Evolutionary conservation across 1,140 invertebrate genomes (phyloP), one percentile per base, ranked within the genome.

Genomic region (Aleiodes sp.): DNA sequence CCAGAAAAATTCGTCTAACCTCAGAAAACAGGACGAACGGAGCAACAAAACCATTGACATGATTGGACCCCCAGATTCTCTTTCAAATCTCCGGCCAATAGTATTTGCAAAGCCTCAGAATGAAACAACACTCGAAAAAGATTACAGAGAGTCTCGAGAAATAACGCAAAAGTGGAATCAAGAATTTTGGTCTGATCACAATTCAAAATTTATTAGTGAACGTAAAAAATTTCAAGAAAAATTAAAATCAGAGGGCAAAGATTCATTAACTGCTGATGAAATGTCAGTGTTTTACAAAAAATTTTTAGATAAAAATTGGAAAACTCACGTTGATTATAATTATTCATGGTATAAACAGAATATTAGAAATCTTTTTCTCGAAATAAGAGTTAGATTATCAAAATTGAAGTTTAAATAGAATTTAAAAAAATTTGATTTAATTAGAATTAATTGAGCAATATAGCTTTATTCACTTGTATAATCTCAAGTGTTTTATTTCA

Each of bases 221-320:
- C 84, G 90, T 74, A 89, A 90, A 69, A 84, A 88, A 73, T 94
- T 89, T 90, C 57, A 89, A 88, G 62, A 83, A 85, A 75, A 86
- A 87, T 78, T 80, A 82, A 86, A 87, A 76, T 35, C 70, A 39
- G 59, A 80, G 80, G 87, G 80, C 83, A 88, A 82, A 71, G 81
- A 77, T 79, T 80, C 88, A 21, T 72, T 93, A 4, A 89, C 90
- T 16, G 89, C 93, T 0, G 94, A 95, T 83, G 91, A 95, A 84
- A 93, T 96, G 91, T 94, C 94, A 74, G 88, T 91, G 19, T 96
- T 95, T 84, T 96, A 95, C 77, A 94, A 94, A 86, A 76, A 88
- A 43, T 95, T 95, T 80, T 82, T 94, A 37, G 92, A 94, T 76
- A 90, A 92, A 78, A 92, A 94, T 77, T 92, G 91, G 91, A 88